phyloP scores from a whole-genome alignment of 2,113 vertebrate genomes.

The Anolis sagrei region DNA sequence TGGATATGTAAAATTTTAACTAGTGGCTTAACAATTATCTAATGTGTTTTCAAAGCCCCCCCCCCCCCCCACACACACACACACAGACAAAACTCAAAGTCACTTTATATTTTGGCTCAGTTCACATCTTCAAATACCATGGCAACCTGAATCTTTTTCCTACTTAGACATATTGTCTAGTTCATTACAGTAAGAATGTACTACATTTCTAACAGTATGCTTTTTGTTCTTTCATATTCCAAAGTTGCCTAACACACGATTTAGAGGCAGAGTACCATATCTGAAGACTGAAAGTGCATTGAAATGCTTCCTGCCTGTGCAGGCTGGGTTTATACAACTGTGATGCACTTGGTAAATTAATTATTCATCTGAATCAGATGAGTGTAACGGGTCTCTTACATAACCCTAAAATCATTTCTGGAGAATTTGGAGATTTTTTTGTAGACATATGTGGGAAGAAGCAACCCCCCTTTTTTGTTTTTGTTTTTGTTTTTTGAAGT shows the following conservation, averaged over 20 bases:
- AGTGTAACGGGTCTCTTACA: not conserved
- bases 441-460: not conserved
- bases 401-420: not conserved
- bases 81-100: conserved; percentile 44
- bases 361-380: too few species aligned
- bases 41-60: conserved; percentile 27
- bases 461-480: too few species aligned
- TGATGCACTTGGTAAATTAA: not conserved
- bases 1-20: not conserved
- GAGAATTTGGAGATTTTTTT: not conserved
- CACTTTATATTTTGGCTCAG: conserved; percentile 2
- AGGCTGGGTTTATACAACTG: not conserved
- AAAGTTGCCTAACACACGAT: not conserved
- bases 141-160: conserved; percentile 1
- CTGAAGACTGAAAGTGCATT: not conserved
- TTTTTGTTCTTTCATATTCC: conserved; percentile 34
- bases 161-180: conserved; percentile 38
- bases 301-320: not conserved
- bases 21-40: not conserved
- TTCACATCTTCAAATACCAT: not conserved
- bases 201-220: conserved; percentile 22
- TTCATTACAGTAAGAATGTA: conserved; percentile 26
- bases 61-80: too few species aligned
- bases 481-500: not conserved
- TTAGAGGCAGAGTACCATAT: not conserved